These are phyloP conservation scores for Branchipolynoe longqiensis DNA, from an alignment of 2,888 invertebrate genomes.

Conservation along the genomic window DNA sequence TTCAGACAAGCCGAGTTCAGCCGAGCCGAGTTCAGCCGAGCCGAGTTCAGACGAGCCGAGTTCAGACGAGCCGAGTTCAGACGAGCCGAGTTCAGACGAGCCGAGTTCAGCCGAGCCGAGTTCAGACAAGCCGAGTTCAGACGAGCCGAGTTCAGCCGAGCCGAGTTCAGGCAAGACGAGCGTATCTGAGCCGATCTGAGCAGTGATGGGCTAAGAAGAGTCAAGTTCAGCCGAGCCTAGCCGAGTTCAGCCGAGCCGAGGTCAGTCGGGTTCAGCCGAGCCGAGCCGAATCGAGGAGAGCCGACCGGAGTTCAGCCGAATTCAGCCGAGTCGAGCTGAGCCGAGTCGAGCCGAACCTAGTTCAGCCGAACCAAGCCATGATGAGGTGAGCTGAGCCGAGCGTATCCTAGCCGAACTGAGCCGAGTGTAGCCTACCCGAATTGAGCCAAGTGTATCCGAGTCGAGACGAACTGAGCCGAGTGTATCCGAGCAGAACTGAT, in stretches of 20 bases:
- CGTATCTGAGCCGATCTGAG: background rate
- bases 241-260: background rate
- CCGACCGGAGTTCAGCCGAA: background rate
- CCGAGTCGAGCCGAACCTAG: background rate
- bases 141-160: background rate
- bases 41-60: background rate
- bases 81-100: background rate
- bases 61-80: slow-evolving; percentile 7
- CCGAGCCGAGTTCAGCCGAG: background rate
- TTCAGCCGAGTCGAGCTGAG: background rate
- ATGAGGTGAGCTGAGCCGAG: background rate
- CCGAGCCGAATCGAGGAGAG: slow-evolving; percentile 2
- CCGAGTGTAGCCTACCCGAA: too few species aligned
- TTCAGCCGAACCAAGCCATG: background rate
- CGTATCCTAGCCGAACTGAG: too few species aligned
- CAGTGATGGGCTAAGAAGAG: background rate
- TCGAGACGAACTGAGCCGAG: too few species aligned
- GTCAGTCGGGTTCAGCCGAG: background rate
- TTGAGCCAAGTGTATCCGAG: too few species aligned
- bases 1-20: background rate
- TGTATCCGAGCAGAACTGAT: too few species aligned
- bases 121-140: background rate
- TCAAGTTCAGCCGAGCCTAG: background rate
- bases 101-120: background rate
- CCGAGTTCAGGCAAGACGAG: background rate